These are phyloP conservation scores for Orbicella faveolata DNA, from an alignment of 64 coral and sea anemone species.

Conservation along the genomic window DNA sequence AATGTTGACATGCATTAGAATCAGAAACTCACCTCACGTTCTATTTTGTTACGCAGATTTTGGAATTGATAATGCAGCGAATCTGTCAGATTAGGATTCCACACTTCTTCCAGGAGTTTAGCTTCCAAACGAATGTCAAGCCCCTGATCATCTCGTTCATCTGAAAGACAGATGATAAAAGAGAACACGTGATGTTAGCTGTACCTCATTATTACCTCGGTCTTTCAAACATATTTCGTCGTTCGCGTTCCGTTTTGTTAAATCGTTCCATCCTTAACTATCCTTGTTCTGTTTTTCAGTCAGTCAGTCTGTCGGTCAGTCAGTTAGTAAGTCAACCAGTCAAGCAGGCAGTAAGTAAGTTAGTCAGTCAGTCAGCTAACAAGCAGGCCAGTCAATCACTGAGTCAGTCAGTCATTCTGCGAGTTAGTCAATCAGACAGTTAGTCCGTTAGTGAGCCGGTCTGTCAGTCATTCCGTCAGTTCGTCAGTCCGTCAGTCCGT, in stretches of 20 bases:
- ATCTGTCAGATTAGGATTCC: not conserved
- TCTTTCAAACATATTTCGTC: too few relatives aligned
- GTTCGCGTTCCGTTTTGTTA: too few relatives aligned
- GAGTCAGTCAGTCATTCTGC: not conserved
- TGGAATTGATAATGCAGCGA: not conserved
- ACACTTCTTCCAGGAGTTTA: not conserved
- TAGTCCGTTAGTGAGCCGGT: not conserved
- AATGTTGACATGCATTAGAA: not conserved
- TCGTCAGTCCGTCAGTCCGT: not conserved
- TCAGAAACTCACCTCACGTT: not conserved
- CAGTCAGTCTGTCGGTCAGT: not conserved
- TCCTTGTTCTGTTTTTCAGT: too few relatives aligned
- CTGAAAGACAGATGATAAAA: not conserved
- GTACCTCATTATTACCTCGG: too few relatives aligned
- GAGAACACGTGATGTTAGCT: not conserved
- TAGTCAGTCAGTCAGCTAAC: not conserved
- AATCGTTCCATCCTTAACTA: too few relatives aligned
- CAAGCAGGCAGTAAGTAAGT: not conserved
- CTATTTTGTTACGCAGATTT: not conserved
- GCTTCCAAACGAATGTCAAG: not conserved
- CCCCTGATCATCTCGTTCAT: not conserved
- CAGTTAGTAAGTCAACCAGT: not conserved
- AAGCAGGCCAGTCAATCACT: not conserved
- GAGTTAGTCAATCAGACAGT: not conserved
- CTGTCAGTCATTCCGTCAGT: not conserved